Evolutionary conservation across 2,113 vertebrate genomes (phyloP), one percentile per base, ranked within the genome.

Genomic region (Neodontobutis hainanensis): DNA sequence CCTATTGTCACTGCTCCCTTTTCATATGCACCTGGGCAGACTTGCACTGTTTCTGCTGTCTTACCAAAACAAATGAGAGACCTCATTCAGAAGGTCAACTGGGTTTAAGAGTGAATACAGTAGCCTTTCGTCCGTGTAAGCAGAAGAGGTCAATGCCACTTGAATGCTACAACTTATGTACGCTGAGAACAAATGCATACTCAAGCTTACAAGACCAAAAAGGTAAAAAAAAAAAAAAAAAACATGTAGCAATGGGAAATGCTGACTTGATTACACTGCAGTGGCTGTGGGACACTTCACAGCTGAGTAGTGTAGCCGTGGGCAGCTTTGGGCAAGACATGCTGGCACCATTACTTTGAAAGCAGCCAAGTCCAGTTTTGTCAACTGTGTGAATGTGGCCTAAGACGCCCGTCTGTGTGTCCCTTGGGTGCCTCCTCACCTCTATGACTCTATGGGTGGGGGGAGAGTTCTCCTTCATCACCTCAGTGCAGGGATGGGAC

Each of bases 401-500:
- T 80, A 61, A 81, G 84, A 86, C 73, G 73, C 77, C 75, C 73
- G 82, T 71, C 81, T 65, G 71, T 32, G 35, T 80, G 84, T 87
- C 85, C 87, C 81, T 80, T 80, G 80, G 72, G 84, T 85, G 83
- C 82, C 85, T 83, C 82, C 77, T 85, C 85, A 77, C 82, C 78
- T 81, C 82, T 86, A 66, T 63, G 75, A 82, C 69, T 27, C 19
- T 53, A 52, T 65, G 65, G 60, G 59, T 72, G 60, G 38, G 35
- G 61, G 50, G 70, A 65, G 62, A 87, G 85, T 79, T 71, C 58
- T 85, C 75, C 78, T 89, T 90, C 77, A 88, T 90, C 83, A 88
- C 81, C 51, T 85, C 71, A 63, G 58, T 85, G 84, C 11, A 57
- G 75, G 73, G 75, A 75, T 47, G 73, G 85, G 83, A 83, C 48